Evolutionary conservation across 2,888 invertebrate species (phyloP).

Genomic region (Drosophila borborema): DNA sequence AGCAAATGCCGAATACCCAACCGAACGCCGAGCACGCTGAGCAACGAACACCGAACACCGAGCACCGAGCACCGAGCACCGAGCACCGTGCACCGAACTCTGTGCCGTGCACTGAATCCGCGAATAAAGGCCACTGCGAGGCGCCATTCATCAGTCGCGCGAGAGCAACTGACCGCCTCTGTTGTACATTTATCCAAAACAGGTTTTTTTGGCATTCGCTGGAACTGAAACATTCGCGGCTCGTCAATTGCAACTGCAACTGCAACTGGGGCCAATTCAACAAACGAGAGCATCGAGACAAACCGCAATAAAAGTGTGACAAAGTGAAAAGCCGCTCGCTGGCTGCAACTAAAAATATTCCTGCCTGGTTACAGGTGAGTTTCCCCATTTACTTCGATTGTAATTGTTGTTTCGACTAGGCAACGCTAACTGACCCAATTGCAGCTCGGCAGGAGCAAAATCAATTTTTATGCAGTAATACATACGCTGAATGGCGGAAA

Average conservation of each 20-base stretch:
- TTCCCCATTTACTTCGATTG: slow-evolving; percentile 2
- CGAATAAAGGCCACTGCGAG: slow-evolving; percentile 26
- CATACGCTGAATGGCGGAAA: not conserved
- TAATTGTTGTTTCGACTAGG: slow-evolving; percentile 5
- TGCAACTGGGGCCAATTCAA: slow-evolving; percentile 25
- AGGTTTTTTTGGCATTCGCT: slow-evolving; percentile 4
- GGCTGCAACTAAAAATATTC: slow-evolving; percentile 9
- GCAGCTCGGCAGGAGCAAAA: slow-evolving; percentile 30
- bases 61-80: slow-evolving; percentile 16
- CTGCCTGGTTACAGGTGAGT: slow-evolving; percentile 59
- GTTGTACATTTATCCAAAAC: slow-evolving; percentile 25
- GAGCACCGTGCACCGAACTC: slow-evolving; percentile 17
- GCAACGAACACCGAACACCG: slow-evolving; percentile 24
- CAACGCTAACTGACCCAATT: slow-evolving; percentile 50
- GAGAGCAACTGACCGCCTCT: slow-evolving; percentile 66
- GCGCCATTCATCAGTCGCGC: slow-evolving; percentile 65
- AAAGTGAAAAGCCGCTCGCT: slow-evolving; percentile 17
- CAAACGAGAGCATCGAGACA: slow-evolving; percentile 23
- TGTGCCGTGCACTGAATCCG: slow-evolving; percentile 15
- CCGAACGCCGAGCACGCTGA: slow-evolving; percentile 18
- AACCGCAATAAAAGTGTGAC: slow-evolving; percentile 3
- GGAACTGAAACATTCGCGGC: slow-evolving; percentile 26
- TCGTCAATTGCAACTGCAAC: slow-evolving; percentile 21
- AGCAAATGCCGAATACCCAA: slow-evolving; percentile 11
- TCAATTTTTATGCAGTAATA: slow-evolving; percentile 24